These are phyloP conservation scores for Drymonia ruficornis DNA, from an alignment of 2,888 invertebrate species.

Conservation along the genomic window DNA sequence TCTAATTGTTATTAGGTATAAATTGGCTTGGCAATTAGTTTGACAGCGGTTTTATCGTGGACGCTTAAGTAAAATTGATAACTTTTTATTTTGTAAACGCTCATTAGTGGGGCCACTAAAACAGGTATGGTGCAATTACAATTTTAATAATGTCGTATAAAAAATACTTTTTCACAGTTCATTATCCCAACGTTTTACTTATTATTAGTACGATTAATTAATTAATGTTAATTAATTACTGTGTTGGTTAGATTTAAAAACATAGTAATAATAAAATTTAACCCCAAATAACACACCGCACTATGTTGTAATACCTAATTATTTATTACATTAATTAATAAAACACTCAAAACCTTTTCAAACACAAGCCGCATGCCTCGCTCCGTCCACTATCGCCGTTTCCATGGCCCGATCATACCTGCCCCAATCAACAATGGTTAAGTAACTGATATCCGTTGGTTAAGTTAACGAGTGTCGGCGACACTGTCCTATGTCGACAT, in stretches of 20 bases:
- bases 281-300: too few species aligned
- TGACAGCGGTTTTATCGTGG: background rate
- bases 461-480: slow-evolving; percentile 2
- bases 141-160: background rate
- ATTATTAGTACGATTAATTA: too few species aligned
- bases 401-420: background rate
- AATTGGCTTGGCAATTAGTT: slow-evolving; percentile 8
- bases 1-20: slow-evolving; percentile 14
- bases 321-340: too few species aligned
- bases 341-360: too few species aligned
- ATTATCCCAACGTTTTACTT: too few species aligned
- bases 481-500: background rate
- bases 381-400: background rate
- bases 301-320: too few species aligned
- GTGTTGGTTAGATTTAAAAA: too few species aligned
- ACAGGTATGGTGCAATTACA: background rate
- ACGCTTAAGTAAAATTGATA: slow-evolving; percentile 18
- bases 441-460: slow-evolving; percentile 6
- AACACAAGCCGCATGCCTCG: too few species aligned
- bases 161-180: too few species aligned
- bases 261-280: too few species aligned
- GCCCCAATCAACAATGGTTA: slow-evolving; percentile 7
- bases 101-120: slow-evolving; percentile 27
- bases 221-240: too few species aligned
- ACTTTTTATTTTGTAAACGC: slow-evolving; percentile 29